Evolutionary conservation across 2,113 vertebrate species (phyloP).

Genomic region (Eupsittula cactorum): DNA sequence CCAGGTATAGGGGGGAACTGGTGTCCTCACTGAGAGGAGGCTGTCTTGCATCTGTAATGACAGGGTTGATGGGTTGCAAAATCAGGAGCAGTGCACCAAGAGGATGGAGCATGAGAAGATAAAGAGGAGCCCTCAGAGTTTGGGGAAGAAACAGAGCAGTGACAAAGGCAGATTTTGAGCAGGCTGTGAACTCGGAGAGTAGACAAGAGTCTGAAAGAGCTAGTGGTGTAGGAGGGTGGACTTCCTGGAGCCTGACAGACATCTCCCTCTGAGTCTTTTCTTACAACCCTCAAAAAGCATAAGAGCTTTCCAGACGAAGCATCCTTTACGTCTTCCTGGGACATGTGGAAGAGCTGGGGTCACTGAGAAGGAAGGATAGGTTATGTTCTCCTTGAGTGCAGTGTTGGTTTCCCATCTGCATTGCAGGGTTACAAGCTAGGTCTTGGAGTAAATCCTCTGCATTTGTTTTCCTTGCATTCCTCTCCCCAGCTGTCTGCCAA

Average conservation of each 20-base stretch:
- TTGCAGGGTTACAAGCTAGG: not conserved
- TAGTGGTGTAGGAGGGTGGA: not conserved
- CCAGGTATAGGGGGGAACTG: not conserved
- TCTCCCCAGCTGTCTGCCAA: not conserved
- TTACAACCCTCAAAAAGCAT: not conserved
- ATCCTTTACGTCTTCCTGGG: not conserved
- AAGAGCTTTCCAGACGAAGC: not conserved
- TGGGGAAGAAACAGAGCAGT: not conserved
- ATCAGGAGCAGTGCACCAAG: not conserved
- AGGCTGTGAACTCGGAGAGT: not conserved
- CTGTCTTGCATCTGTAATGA: not conserved
- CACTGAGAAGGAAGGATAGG: not conserved
- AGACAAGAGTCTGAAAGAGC: not conserved
- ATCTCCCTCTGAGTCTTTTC: not conserved
- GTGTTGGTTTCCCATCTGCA: not conserved
- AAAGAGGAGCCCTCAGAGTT: not conserved
- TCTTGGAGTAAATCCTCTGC: not conserved
- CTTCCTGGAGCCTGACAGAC: not conserved
- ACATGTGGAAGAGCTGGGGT: not conserved
- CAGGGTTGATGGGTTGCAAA: not conserved
- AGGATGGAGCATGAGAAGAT: rapidly evolving
- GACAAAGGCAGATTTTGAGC: not conserved
- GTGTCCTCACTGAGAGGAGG: not conserved
- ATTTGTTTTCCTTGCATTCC: not conserved
- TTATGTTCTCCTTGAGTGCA: not conserved